Conservation (phyloP, 2,888 invertebrate species). For the Drosophila nigricruria region DNA sequence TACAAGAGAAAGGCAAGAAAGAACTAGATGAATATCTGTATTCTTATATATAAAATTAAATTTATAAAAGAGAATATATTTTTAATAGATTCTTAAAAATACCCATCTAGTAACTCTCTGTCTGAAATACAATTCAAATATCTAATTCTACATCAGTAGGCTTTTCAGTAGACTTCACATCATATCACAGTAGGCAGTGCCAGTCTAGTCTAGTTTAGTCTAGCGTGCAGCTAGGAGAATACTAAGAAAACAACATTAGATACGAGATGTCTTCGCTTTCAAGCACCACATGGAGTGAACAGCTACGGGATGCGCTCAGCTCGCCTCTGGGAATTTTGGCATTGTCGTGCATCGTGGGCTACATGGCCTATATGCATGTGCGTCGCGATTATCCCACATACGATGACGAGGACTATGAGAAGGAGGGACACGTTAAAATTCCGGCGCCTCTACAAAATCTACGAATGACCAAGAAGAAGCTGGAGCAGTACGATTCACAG, state of each 20-base stretch:
- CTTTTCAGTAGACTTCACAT: neutral
- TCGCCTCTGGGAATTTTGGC: constrained; percentile 44
- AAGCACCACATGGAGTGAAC: constrained; percentile 20
- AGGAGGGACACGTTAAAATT: constrained; percentile 11
- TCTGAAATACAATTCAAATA: no score
- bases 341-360: constrained; percentile 29
- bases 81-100: neutral
- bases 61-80: no score
- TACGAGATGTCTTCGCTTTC: constrained; percentile 31
- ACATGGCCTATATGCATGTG: constrained; percentile 24
- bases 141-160: neutral
- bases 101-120: neutral
- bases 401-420: constrained; percentile 58
- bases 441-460: constrained; percentile 35
- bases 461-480: constrained; percentile 3
- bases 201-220: neutral
- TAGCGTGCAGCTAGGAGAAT: neutral
- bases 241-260: neutral
- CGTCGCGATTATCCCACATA: constrained; percentile 43
- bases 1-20: no score
- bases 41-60: no score
- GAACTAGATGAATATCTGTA: no score
- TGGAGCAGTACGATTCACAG: constrained; percentile 26
- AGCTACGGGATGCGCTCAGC: constrained; percentile 36
- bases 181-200: no score